Evolutionary conservation across 2,113 vertebrate genomes (phyloP), one percentile per base, ranked within the genome.

Genomic region (Oceanites oceanicus): DNA sequence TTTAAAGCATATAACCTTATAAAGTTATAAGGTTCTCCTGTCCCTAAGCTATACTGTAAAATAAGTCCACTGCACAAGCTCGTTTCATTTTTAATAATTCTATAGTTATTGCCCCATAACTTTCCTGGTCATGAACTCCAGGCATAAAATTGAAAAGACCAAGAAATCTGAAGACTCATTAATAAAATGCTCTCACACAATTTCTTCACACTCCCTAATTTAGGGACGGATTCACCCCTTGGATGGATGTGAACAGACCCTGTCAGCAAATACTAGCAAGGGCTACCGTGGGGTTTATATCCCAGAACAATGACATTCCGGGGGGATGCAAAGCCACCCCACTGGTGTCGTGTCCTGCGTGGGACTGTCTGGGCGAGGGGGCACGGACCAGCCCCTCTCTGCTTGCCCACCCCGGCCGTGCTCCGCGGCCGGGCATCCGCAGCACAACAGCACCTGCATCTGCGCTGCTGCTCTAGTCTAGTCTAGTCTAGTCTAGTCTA

Each of bases 31-130:
- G 67, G 52, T 94, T 88, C 70, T 71, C 30, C 81, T 23, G 44
- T 81, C 83, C 86, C 79, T 68, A 26, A 62, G 74, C 83, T 68
- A 4, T 2, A 9, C 84, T 49, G 65, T 88, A 81, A 88, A 88
- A 68, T 27, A 88, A 77, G 62, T 36, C 87, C 65, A 38, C 88
- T 63, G 59, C 65, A 91, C 83, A 77, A 88, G 74, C 79, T 73
- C 65, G 10, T 83, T 93, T 91, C 87, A 44, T 77, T 85, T 65
- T 85, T 81, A 88, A 93, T 85, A 85, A 96, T 85, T 72, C 87
- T 53, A 13, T 27, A 52, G 81, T 94, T 94, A 94, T 84, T 94
- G 63, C 75, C 82, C 68, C 86, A 89, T 92, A 92, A 82, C 75
- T 86, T 94, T 89, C 73, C 81, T 27, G 44, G 84, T 65, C 61